These are phyloP conservation scores for Tichodroma muraria DNA, from an alignment of 2,113 vertebrate genomes.

Conservation along the genomic window DNA sequence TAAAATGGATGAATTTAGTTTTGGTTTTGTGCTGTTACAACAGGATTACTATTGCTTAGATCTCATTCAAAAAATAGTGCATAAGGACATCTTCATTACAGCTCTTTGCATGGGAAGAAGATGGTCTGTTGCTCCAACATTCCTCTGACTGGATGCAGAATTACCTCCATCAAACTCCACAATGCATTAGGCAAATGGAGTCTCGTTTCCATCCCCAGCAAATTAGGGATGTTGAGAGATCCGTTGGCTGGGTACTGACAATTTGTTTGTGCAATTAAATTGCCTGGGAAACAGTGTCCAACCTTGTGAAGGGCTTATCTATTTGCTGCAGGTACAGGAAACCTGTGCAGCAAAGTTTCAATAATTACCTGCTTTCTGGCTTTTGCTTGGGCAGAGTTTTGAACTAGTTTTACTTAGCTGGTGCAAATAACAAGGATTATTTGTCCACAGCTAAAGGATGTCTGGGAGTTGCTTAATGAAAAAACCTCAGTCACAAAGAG, in stretches of 20 bases:
- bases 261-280: constrained; percentile 21
- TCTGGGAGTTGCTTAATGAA: neutral
- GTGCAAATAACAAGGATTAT: neutral
- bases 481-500: neutral
- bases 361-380: neutral
- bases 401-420: neutral
- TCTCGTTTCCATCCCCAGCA: constrained; percentile 36
- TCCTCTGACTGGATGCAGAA: constrained; percentile 2
- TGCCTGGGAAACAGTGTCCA: neutral
- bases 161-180: constrained; percentile 40
- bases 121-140: neutral
- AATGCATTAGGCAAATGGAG: constrained; percentile 45
- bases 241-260: neutral
- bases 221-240: constrained; percentile 47
- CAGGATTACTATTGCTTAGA: constrained; percentile 55
- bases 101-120: constrained; percentile 46
- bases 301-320: neutral
- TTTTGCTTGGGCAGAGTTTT: neutral
- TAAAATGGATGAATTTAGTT: constrained; percentile 56
- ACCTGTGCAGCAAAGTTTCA: neutral
- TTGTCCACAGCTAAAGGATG: neutral
- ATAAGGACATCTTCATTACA: constrained; percentile 61
- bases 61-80: constrained; percentile 47
- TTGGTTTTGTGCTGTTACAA: constrained; percentile 53
- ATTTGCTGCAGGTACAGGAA: neutral